These are phyloP conservation scores for Peromyscus maniculatus DNA, from an alignment of 2,113 vertebrate genomes.

Conservation along the genomic window DNA sequence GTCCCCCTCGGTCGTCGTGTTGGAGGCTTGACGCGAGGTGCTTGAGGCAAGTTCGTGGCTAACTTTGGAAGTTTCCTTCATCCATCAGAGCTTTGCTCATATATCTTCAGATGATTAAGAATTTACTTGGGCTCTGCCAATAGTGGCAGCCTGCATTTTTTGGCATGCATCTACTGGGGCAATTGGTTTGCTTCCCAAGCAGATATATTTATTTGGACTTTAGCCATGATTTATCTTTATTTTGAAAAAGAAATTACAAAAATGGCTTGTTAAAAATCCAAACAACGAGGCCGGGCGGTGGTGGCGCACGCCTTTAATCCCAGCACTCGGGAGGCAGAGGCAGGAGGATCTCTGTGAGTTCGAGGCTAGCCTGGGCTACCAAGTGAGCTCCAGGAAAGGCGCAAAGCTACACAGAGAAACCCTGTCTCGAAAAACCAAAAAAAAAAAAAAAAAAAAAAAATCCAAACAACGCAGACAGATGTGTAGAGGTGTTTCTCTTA, in stretches of 20 bases:
- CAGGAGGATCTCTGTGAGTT: too few species aligned
- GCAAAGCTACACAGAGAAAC: too few species aligned
- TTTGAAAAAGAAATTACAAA: background rate
- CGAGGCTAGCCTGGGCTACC: too few species aligned
- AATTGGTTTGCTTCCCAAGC: background rate
- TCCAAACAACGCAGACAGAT: background rate
- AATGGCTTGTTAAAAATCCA: background rate
- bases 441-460: too few species aligned
- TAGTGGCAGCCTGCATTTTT: background rate
- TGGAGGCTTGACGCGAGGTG: background rate
- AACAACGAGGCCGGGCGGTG: too few species aligned
- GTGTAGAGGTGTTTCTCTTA: constrained; percentile 25
- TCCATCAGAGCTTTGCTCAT: background rate
- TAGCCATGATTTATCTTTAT: background rate
- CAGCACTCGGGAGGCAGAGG: too few species aligned
- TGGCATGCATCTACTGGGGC: background rate
- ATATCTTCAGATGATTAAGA: background rate
- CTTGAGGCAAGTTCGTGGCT: constrained; percentile 66
- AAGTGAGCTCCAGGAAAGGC: too few species aligned
- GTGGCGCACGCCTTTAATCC: too few species aligned
- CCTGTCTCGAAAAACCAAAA: too few species aligned
- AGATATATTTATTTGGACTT: background rate
- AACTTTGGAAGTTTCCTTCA: background rate
- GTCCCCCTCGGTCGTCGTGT: rapidly evolving
- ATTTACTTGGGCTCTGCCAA: background rate